These are phyloP conservation scores for Natator depressus DNA, from an alignment of 2,113 vertebrate species.

Conservation along the genomic window DNA sequence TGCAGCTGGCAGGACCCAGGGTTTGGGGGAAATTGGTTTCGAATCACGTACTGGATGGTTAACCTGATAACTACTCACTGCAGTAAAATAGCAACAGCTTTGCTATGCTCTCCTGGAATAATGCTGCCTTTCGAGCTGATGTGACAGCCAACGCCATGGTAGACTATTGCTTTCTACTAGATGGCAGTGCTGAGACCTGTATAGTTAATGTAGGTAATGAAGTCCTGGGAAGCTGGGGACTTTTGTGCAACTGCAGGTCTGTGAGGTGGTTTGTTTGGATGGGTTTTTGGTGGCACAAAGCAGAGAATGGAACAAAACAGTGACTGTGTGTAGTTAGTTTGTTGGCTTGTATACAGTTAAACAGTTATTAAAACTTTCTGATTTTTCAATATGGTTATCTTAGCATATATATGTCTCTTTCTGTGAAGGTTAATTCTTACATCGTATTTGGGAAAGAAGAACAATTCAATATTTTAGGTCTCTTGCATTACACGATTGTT, in stretches of 20 bases:
- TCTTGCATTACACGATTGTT: background rate
- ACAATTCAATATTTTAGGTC: background rate
- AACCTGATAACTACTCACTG: background rate
- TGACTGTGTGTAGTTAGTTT: fast-evolving
- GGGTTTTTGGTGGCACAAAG: background rate
- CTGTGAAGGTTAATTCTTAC: background rate
- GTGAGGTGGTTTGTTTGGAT: background rate
- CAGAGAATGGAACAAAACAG: background rate
- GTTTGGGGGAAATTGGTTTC: background rate
- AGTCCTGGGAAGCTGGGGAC: background rate
- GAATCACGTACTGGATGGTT: background rate
- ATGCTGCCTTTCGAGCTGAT: background rate
- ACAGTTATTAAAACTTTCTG: background rate
- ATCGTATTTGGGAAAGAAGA: background rate
- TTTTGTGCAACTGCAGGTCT: background rate
- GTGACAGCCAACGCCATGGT: background rate
- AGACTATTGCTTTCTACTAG: background rate
- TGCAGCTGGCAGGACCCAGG: background rate
- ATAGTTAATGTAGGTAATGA: background rate
- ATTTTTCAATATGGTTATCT: fast-evolving
- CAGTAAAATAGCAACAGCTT: slow-evolving; percentile 40
- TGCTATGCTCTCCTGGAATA: slow-evolving; percentile 5
- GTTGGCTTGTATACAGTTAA: background rate
- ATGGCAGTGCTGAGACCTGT: slow-evolving; percentile 45
- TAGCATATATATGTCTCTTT: fast-evolving